Evolutionary conservation across 2,888 invertebrate genomes (phyloP), one percentile per base, ranked within the genome.

Genomic region (Alentia gelatinosa): DNA sequence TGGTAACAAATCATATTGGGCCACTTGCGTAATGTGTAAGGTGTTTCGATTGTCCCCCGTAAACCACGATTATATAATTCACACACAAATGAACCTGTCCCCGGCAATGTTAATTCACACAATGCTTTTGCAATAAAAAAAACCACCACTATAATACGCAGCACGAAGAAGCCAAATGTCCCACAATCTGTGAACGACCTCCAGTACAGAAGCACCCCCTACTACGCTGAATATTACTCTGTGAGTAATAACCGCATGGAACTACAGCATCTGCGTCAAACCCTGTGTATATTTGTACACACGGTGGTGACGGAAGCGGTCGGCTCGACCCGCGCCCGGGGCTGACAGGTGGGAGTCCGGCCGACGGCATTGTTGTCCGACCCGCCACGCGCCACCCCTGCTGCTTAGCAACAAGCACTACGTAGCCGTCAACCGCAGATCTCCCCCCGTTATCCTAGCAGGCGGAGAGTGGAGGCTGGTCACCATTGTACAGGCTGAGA

Each of bases 241-340:
- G 23, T 3, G 56, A 19, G 56, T 56, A 56, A 56, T 56, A n/a
- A 56, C 56, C 26, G 12, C 30, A 68, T 68, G 30, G n/a, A 30
- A 68, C 33, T 68, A 68, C n/a, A 68, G 68, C 26, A 68, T 30
- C 68, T 12, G 12, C 33, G 68, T 9, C 26, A 26, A 68, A 1
- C 30, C 68, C 26, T 68, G 68, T 68, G 68, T 68, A 68, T 68
- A 68, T 68, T 68, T 68, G 68, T 68, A 26, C 68, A 68, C 30
- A 26, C n/a, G 33, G 68, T 30, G 68, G 12, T 26, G 68, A 30
- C 68, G 68, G 68, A 68, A 68, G 68, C 68, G 30, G 68, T 26
- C 68, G n/a, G 68, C 12, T 26, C 1, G 68, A 30, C n/a, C 30
- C 12, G 33, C 15, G 30, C 68, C 68, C 26, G 33, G 5, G 3